Base-by-base conservation (phyloP, 53 echinoderm and acorn worm genomes). In the Patiria pectinifera region DNA sequence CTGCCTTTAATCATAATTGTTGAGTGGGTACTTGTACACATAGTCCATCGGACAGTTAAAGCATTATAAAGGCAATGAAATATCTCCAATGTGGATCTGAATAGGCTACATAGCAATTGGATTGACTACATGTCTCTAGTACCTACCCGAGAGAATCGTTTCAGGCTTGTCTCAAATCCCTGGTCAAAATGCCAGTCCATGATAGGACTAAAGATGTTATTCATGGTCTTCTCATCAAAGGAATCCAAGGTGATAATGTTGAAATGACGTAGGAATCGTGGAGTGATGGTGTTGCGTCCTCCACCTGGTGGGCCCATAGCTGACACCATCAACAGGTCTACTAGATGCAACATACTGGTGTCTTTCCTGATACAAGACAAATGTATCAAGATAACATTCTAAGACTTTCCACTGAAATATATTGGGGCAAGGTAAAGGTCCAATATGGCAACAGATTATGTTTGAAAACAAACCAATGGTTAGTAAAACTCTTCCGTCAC, bases 271-370 rank as follows among this genome's bases (percentile, higher is more conserved):
- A 95, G 81, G 93, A 97, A 97, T 22, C 97, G 90, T 48, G 99
- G 94, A n/a, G 97, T 96, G 75, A 97, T 94, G 18, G 91, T 84
- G 76, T 95, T 97, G 6, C 96, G 90, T 1, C 99, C 99, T 1
- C 96, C 99, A 19, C 99, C 99, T 1, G 99, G 99, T 45, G 99
- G 99, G 12, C 99, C 99, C 99, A 98, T 98, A 16, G 99, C 99
- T 3, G 99, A 92, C 78, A 98, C 96, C 91, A 97, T 90, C 81
- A 95, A 90, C 75, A 97, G 71, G 75, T 97, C 99, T 61, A 95
- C 95, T 91, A 98, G 94, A 83, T 82, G 86, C 18, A 94, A 53
- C 25, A 93, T 62, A 80, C 96, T 94, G 0, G 98, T 98, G 93
- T 98, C 98, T 88, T 95, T 98, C 93, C 98, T 97, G 80, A 69